A percentile compares a stretch with the other conserved stretches of the same genome.
Conservation (phyloP, 2,113 vertebrate species). For the Octodon degus region DNA sequence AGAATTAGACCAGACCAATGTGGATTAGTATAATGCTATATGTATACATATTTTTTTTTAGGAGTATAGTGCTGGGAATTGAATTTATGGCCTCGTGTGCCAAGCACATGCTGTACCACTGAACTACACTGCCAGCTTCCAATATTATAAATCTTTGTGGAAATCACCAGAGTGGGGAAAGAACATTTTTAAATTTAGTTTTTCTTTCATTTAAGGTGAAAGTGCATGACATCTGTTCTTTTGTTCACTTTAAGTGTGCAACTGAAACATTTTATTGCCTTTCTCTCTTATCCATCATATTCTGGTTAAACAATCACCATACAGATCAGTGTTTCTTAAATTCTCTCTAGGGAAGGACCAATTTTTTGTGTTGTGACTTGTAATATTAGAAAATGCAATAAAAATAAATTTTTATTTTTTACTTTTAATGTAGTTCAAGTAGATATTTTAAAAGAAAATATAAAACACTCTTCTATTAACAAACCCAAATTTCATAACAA, state of each 20-base stretch:
- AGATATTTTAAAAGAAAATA: neutral
- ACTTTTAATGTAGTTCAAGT: neutral
- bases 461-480: neutral
- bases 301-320: neutral
- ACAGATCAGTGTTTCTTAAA: neutral
- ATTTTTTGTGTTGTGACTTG: conserved; percentile 9
- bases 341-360: neutral
- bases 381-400: conserved; percentile 24
- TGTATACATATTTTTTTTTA: neutral
- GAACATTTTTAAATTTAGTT: conserved; percentile 1
- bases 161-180: neutral
- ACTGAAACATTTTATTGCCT: neutral
- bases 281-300: neutral
- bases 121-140: neutral
- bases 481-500: neutral
- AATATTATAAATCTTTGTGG: neutral
- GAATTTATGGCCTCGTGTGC: neutral
- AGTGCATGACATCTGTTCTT: neutral
- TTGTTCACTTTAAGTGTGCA: neutral
- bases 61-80: neutral
- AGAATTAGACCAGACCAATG: neutral
- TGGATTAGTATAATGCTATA: neutral
- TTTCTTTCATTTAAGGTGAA: conserved; percentile 12
- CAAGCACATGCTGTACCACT: neutral
- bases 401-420: conserved; percentile 21